phyloP scores from a whole-genome alignment of 2,113 vertebrate species.

The Ovibos moschatus region DNA sequence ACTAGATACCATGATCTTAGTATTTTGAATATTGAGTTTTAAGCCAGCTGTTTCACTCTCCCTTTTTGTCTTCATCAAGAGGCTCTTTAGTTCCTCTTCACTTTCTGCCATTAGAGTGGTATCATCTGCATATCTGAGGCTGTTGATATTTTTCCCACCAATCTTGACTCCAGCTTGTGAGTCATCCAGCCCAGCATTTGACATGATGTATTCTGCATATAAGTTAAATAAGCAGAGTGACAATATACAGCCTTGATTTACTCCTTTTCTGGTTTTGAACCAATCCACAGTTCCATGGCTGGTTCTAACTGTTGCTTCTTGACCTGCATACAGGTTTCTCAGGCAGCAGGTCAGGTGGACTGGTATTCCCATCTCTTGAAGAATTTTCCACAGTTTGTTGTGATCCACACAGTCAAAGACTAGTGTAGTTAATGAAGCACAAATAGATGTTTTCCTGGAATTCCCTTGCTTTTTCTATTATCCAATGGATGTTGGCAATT shows the following conservation, averaged over 20 bases:
- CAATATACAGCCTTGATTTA: neutral
- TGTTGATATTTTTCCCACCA: neutral
- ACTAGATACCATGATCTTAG: neutral
- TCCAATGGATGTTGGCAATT: neutral
- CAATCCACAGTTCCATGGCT: neutral
- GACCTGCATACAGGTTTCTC: neutral
- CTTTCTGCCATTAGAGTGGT: neutral
- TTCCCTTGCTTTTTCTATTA: neutral
- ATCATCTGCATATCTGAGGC: neutral
- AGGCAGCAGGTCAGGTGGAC: neutral
- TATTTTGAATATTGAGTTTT: neutral
- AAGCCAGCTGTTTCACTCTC: neutral
- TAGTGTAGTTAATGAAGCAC: neutral
- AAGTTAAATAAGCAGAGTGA: neutral
- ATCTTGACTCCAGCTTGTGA: neutral
- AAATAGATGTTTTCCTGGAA: neutral
- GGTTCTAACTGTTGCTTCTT: neutral
- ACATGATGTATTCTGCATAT: neutral
- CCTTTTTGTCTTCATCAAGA: neutral
- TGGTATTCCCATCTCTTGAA: neutral
- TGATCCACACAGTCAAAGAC: neutral
- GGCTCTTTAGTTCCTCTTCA: neutral
- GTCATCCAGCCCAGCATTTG: accelerated
- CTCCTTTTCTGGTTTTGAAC: neutral
- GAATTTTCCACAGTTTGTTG: neutral